phyloP scores from a whole-genome alignment of 1,140 invertebrate genomes.

The Lasioglossum baleicum region DNA sequence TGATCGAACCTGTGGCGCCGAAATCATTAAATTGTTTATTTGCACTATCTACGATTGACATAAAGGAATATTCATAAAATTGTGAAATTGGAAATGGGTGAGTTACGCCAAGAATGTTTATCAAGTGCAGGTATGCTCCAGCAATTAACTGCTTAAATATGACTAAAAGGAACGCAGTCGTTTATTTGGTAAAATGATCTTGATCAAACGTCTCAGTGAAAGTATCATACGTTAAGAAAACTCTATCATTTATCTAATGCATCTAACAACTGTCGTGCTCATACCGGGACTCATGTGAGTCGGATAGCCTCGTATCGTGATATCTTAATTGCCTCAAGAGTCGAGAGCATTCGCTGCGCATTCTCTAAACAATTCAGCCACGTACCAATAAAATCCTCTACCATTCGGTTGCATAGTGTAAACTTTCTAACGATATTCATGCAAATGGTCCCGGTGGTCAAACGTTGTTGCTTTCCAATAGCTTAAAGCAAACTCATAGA shows the following conservation, averaged over 20 bases:
- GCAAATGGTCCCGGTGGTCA: neutral
- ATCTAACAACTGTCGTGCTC: neutral
- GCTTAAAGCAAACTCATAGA: neutral
- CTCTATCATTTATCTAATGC: conserved; percentile 1
- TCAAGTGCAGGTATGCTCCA: too few relatives aligned
- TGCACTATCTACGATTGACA: too few relatives aligned
- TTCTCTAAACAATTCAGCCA: neutral
- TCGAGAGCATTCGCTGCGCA: neutral
- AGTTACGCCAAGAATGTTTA: too few relatives aligned
- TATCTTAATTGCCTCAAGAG: conserved; percentile 1
- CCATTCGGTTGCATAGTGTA: neutral
- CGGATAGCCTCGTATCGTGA: neutral
- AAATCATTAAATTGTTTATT: too few relatives aligned
- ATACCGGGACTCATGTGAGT: neutral
- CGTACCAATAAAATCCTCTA: neutral
- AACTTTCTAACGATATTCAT: neutral
- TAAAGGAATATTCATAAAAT: too few relatives aligned
- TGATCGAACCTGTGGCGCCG: too few relatives aligned
- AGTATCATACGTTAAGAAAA: neutral
- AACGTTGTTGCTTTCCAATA: neutral
- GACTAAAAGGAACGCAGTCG: too few relatives aligned
- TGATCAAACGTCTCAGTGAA: neutral
- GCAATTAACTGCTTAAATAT: too few relatives aligned
- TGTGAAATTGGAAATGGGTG: too few relatives aligned
- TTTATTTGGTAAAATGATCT: neutral